A percentile compares a stretch with the other conserved stretches of the same genome.
Evolutionary conservation across 2,113 vertebrate genomes (phyloP).

Genomic region (Alouatta palliata): DNA sequence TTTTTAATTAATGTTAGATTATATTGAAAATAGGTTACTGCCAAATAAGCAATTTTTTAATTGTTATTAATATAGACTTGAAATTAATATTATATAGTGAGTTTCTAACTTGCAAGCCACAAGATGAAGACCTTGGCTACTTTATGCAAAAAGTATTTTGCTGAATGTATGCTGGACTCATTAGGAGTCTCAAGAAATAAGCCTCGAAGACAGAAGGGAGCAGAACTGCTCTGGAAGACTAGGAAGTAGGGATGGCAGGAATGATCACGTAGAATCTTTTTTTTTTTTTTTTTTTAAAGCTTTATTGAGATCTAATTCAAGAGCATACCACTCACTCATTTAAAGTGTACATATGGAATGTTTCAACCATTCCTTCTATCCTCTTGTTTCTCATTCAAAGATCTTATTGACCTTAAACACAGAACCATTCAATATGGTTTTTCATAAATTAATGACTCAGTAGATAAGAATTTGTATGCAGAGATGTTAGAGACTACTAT

Average conservation of each 20-base stretch:
- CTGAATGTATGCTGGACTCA: not conserved
- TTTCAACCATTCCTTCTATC: not conserved
- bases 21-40: not conserved
- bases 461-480: not conserved
- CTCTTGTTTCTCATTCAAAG: not conserved
- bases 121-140: not conserved
- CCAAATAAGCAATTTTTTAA: not conserved
- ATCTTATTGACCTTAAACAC: not conserved
- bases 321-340: not conserved
- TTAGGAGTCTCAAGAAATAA: not conserved
- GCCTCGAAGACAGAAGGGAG: not conserved
- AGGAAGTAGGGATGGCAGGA: not conserved
- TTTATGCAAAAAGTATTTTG: constrained; percentile 1
- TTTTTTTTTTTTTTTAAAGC: not conserved
- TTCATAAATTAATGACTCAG: not conserved
- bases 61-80: not conserved
- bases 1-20: not conserved
- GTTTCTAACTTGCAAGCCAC: not conserved
- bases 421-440: not conserved
- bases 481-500: not conserved
- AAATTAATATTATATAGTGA: not conserved
- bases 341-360: not conserved
- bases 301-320: not conserved
- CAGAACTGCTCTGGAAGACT: not conserved
- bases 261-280: not conserved